These are phyloP conservation scores for Thereva unica DNA, from an alignment of 2,888 invertebrate genomes.

Conservation along the genomic window DNA sequence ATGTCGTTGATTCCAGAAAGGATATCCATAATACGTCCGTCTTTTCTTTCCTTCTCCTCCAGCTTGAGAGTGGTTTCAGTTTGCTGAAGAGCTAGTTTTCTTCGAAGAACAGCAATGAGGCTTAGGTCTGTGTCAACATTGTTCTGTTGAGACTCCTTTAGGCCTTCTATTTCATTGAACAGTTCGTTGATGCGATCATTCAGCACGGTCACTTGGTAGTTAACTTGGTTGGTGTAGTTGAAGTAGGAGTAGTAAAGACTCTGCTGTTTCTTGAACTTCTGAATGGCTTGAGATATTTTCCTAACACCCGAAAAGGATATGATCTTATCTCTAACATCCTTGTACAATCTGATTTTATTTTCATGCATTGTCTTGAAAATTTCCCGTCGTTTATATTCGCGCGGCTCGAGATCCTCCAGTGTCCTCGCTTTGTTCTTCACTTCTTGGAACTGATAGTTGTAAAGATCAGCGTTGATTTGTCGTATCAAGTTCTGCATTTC, in stretches of 20 bases:
- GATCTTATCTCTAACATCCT: conserved; percentile 48
- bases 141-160: conserved; percentile 47
- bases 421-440: conserved; percentile 49
- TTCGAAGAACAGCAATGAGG: conserved; percentile 47
- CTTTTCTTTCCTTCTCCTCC: conserved; percentile 43
- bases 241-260: conserved; percentile 57
- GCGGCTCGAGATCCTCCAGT: conserved; percentile 51
- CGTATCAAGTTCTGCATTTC: conserved; percentile 55
- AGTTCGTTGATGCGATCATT: conserved; percentile 52
- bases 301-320: conserved; percentile 41
- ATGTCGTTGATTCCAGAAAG: conserved; percentile 50
- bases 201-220: conserved; percentile 54
- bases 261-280: conserved; percentile 55
- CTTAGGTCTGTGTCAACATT: conserved; percentile 48
- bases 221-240: conserved; percentile 56
- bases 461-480: conserved; percentile 50
- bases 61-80: conserved; percentile 47
- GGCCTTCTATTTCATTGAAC: conserved; percentile 49
- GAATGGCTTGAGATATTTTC: conserved; percentile 51
- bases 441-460: conserved; percentile 50
- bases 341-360: conserved; percentile 52
- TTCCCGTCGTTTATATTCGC: conserved; percentile 53
- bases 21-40: conserved; percentile 47
- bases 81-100: conserved; percentile 41
- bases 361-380: conserved; percentile 50